Percentiles rank a stretch among this genome's conserved stretches.
phyloP scores from a whole-genome alignment of 2,888 invertebrate genomes.

The Mantis religiosa region DNA sequence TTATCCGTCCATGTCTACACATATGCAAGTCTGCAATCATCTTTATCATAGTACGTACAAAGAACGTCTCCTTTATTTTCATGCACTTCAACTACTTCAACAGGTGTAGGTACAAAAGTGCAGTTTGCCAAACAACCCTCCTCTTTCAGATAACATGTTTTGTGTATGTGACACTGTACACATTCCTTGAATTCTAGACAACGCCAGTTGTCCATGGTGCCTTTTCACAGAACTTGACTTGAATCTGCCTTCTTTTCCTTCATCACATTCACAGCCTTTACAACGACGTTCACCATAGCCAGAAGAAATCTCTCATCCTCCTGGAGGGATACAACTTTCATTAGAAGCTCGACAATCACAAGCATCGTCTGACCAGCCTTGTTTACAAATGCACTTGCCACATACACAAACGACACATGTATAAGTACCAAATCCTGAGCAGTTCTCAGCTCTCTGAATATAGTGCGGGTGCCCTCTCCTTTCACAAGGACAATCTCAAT shows the following conservation, averaged over 20 bases:
- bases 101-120: slow-evolving; percentile 60
- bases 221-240: slow-evolving; percentile 85
- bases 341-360: slow-evolving; percentile 79
- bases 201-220: slow-evolving; percentile 91
- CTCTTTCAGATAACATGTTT: slow-evolving; percentile 67
- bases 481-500: slow-evolving; percentile 95
- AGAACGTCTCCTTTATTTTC: slow-evolving; percentile 74
- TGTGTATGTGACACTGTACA: slow-evolving; percentile 88
- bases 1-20: slow-evolving; percentile 72
- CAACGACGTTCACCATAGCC: slow-evolving; percentile 89
- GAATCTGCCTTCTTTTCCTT: slow-evolving; percentile 64
- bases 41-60: slow-evolving; percentile 81
- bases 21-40: slow-evolving; percentile 86
- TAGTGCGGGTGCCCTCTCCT: slow-evolving; percentile 53
- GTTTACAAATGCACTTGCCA: slow-evolving; percentile 75
- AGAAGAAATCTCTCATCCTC: slow-evolving; percentile 49
- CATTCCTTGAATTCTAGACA: slow-evolving; percentile 90
- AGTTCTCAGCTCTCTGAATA: no score
- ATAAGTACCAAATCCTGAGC: no score
- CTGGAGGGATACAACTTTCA: slow-evolving; percentile 70
- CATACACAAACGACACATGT: no score
- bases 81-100: slow-evolving; percentile 59
- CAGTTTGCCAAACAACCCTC: slow-evolving; percentile 66
- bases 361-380: slow-evolving; percentile 76
- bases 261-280: slow-evolving; percentile 79